Evolutionary conservation across 2,113 vertebrate genomes (phyloP).

Genomic region (Benitochromis conjunctus): DNA sequence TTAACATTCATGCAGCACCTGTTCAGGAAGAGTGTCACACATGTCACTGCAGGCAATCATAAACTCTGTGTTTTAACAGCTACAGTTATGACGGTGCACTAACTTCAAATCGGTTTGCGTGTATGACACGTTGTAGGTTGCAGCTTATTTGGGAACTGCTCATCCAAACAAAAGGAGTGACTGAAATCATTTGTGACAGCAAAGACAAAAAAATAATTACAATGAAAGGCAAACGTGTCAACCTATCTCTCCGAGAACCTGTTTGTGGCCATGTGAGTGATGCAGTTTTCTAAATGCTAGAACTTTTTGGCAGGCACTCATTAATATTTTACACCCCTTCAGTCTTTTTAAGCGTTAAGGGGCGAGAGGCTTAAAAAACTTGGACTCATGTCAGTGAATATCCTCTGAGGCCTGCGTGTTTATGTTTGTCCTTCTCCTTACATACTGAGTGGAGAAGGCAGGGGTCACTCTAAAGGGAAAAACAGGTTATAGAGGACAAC

Average conservation of each 20-base stretch:
- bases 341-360: not conserved
- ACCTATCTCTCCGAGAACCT: not conserved
- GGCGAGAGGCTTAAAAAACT: not conserved
- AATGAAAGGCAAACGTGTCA: not conserved
- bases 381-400: not conserved
- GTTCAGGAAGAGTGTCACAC: not conserved
- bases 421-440: not conserved
- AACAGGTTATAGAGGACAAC: not conserved
- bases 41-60: not conserved
- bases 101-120: not conserved
- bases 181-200: not conserved
- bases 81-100: not conserved
- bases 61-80: not conserved
- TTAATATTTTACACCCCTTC: not conserved
- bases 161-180: not conserved
- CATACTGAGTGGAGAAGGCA: not conserved
- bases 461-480: not conserved
- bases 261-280: rapidly evolving
- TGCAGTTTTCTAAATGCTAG: not conserved
- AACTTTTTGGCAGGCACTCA: rapidly evolving
- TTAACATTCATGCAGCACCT: rapidly evolving
- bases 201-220: not conserved
- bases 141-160: not conserved
- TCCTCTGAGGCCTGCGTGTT: not conserved
- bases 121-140: not conserved